phyloP scores from a whole-genome alignment of 2,888 invertebrate species.

The Euproctis similis region DNA sequence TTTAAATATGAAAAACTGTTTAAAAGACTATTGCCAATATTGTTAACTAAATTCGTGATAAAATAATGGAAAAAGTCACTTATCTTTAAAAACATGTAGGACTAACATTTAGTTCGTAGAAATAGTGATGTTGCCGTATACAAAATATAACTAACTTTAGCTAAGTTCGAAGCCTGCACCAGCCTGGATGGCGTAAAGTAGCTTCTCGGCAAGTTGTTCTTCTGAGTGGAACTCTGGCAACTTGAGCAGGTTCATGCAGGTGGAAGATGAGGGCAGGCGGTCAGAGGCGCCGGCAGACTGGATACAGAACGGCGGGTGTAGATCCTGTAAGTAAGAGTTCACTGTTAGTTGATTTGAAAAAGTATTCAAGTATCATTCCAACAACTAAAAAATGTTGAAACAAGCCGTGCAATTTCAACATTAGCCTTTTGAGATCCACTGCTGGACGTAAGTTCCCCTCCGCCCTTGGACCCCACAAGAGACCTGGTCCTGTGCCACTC shows the following conservation, averaged over 20 bases:
- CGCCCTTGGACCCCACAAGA: too few relatives aligned
- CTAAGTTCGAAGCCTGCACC: conserved; percentile 97
- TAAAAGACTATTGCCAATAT: neutral
- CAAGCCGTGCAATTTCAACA: too few relatives aligned
- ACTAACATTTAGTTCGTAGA: neutral
- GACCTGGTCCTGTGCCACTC: too few relatives aligned
- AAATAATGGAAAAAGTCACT: too few relatives aligned
- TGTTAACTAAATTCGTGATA: neutral
- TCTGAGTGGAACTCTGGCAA: conserved; percentile 92
- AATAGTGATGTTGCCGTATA: neutral
- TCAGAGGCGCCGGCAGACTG: conserved; percentile 93
- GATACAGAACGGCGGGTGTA: conserved; percentile 97
- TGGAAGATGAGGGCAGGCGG: conserved; percentile 96
- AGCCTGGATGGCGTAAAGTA: conserved; percentile 94
- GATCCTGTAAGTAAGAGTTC: too few relatives aligned
- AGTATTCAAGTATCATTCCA: too few relatives aligned
- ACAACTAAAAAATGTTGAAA: too few relatives aligned
- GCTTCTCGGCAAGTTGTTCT: conserved; percentile 84
- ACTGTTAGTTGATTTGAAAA: too few relatives aligned
- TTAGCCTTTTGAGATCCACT: too few relatives aligned
- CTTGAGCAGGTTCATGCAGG: conserved; percentile 98
- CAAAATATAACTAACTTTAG: conserved; percentile 58
- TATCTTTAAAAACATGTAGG: too few relatives aligned
- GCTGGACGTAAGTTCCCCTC: too few relatives aligned
- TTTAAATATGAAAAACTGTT: too few relatives aligned